Percentiles rank a stretch among this genome's conserved stretches.
These are phyloP conservation scores for Drosophila acutilabella DNA, from an alignment of 2,888 invertebrate species.

Conservation along the genomic window DNA sequence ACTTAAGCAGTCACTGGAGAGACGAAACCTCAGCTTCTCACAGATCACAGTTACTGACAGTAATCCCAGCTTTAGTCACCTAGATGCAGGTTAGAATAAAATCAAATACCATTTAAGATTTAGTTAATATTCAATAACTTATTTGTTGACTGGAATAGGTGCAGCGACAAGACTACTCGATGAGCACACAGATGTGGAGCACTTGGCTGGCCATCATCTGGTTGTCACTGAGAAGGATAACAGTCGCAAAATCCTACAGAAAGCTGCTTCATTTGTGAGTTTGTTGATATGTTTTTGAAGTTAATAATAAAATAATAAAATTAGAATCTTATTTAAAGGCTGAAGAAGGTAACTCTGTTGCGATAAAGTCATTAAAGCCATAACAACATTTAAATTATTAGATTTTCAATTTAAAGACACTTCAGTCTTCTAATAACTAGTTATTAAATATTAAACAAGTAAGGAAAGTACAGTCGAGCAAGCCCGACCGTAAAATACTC, in stretches of 20 bases:
- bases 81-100: constrained; percentile 80
- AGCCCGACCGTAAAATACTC: too few species aligned
- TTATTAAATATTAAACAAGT: too few species aligned
- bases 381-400: too few species aligned
- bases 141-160: constrained; percentile 57
- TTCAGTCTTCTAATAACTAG: too few species aligned
- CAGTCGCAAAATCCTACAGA: constrained; percentile 82
- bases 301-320: too few species aligned
- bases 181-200: constrained; percentile 84
- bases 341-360: too few species aligned
- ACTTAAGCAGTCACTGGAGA: constrained; percentile 88
- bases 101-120: too few species aligned
- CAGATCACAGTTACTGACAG: constrained; percentile 84
- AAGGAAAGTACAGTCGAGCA: too few species aligned
- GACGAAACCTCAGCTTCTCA: constrained; percentile 87
- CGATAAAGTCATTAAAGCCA: too few species aligned
- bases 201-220: constrained; percentile 84
- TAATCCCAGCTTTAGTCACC: constrained; percentile 80
- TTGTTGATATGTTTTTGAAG: background rate
- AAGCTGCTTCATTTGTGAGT: constrained; percentile 85
- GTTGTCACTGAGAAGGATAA: constrained; percentile 83
- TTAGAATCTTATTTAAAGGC: too few species aligned
- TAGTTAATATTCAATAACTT: background rate
- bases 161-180: constrained; percentile 82
- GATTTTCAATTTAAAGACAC: too few species aligned